Evolutionary conservation across 2,113 vertebrate genomes (phyloP).

Genomic region (Coptodon rendalli): DNA sequence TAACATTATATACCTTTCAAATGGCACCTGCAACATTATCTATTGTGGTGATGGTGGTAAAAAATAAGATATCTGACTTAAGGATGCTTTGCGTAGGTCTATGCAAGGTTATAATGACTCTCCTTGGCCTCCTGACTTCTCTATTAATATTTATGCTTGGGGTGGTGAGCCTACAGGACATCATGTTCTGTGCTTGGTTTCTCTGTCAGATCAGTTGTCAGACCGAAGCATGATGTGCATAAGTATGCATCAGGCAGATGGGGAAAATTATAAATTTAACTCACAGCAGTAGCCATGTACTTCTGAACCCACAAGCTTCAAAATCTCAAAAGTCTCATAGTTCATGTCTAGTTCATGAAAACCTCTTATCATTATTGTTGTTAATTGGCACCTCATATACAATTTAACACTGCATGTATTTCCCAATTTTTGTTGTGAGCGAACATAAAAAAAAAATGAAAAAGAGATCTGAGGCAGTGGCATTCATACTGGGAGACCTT

Average conservation of each 20-base stretch:
- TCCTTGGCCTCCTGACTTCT: conserved; percentile 44
- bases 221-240: conserved; percentile 46
- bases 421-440: background rate
- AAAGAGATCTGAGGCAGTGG: background rate
- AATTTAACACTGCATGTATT: background rate
- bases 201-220: conserved; percentile 60
- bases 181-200: conserved; percentile 34
- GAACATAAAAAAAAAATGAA: background rate
- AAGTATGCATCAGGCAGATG: conserved; percentile 52
- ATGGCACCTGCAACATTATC: background rate
- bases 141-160: conserved; percentile 60
- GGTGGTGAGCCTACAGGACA: conserved; percentile 47
- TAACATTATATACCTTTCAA: background rate
- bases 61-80: background rate
- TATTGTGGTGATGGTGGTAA: background rate
- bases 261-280: conserved; percentile 43
- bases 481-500: background rate
- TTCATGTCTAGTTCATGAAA: background rate
- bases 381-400: background rate
- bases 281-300: conserved; percentile 10
- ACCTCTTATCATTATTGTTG: background rate
- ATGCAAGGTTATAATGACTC: conserved; percentile 49
- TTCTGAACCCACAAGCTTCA: conserved; percentile 6
- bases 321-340: background rate
- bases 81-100: background rate